Evolutionary conservation across 1,140 invertebrate genomes (phyloP), one percentile per base, ranked within the genome.

Genomic region (Aphaenogaster rudis): DNA sequence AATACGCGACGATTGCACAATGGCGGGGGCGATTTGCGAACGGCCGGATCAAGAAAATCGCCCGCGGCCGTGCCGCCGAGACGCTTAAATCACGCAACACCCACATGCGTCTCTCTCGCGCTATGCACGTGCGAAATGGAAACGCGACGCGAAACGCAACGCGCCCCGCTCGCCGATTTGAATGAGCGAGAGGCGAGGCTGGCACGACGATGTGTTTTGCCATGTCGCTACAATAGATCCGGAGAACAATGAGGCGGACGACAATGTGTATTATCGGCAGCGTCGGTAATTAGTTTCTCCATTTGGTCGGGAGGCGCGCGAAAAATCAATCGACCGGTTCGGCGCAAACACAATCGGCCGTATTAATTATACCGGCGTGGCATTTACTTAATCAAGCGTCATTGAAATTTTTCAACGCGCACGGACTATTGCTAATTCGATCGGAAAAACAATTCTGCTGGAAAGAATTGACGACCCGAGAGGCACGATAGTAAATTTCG

Each of bases 61-160:
- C 57, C 36, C 57, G 50, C 86, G 91, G 88, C 77, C 87, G 90
- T 92, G 89, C 88, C 87, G 88, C 63, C 86, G 87, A 87, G 91
- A 93, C 89, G 72, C 88, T 93, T 94, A 94, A 93, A 94, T 94
- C 92, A 93, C 82, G 33, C 66, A 61, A 88, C 94, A 88, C 93
- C 93, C 90, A 94, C 93, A 86, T 88, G 52, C 52, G 52, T 8
- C 78, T 69, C 64, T 72, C 67, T 59, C 13, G 66, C 72, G 67
- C 48, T 48, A 39, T 52, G 39, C 79, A 87, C 90, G 88, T 86
- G 89, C 79, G 87, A 81, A 61, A 42, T 84, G 78, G 78, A 89
- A 87, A 79, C 78, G 71, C 77, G 91, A 88, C 86, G 90, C 90
- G 88, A 89, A 92, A 86, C 72, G 50, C 71, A 48, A 77, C 79